Evolutionary conservation across 2,113 vertebrate genomes (phyloP), one percentile per base, ranked within the genome.

Genomic region (Tachysurus vachellii): DNA sequence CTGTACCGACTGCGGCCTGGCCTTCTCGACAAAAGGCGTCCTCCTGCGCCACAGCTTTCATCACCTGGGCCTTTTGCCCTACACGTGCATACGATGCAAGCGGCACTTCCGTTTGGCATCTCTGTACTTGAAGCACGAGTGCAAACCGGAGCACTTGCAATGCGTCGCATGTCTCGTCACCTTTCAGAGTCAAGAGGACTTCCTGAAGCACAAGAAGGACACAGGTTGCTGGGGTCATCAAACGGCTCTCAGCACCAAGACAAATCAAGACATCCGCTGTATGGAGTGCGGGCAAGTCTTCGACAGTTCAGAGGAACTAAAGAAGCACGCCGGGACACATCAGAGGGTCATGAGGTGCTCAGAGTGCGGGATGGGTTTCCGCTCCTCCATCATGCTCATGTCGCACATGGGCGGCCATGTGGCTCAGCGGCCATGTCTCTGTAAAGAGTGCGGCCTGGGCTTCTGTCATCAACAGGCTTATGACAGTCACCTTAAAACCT

Each of bases 331-430:
- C 2, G 95, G 97, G 4, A 96, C 96, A 87, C 97, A 98, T 91
- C 97, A 98, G 93, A 95, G 96, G 56, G 95, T 97, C 81, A 95
- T 97, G 85, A 96, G 94, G 73, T 98, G 97, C 1, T 94, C 94
- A 0, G 96, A 97, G 70, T 97, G 97, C 0, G 96, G 96, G 14
- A 98, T 97, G 89, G 96, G 97, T 42, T 98, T 97, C 91, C 96
- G 97, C 16, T 96, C 97, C 0, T 95, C 97, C 0, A 93, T 97
- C 26, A 92, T 97, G 86, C 94, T 98, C 9, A 96, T 96, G 92
- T 97, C 96, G 77, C 97, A 98, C 93, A 97, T 97, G 95, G 95
- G 97, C 0, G 97, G 96, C 2, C 97, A 98, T 85, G 97, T 95
- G 0, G 96, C 95, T 9, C 92, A 96, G 73, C 94, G 96, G 0